A percentile compares a stretch with the other conserved stretches of the same genome.
Conservation (phyloP, 2,797 vertebrate genomes). For the Poliocrania exsul region DNA sequence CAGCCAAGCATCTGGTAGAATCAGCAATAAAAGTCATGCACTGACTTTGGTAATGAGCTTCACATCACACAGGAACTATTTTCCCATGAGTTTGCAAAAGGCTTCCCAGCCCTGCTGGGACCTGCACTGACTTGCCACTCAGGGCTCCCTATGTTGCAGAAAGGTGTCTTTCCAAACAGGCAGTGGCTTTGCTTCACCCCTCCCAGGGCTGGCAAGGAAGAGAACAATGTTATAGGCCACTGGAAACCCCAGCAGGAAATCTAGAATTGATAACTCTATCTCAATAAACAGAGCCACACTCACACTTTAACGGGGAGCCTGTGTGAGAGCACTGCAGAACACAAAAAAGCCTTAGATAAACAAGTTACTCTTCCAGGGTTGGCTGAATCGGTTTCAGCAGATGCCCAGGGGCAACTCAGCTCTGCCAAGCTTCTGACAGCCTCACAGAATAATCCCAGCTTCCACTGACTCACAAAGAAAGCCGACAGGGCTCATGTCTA, state of each 20-base stretch:
- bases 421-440: conserved; percentile 48
- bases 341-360: neutral
- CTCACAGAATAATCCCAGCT: neutral
- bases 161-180: conserved; percentile 58
- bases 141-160: conserved; percentile 52
- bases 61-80: conserved; percentile 61
- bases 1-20: conserved; percentile 57
- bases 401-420: conserved; percentile 26
- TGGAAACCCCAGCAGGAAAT: conserved; percentile 6
- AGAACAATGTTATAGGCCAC: neutral
- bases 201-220: neutral
- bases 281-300: neutral
- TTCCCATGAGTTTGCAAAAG: conserved; percentile 70
- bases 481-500: neutral
- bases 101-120: conserved; percentile 48
- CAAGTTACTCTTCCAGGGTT: neutral
- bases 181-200: conserved; percentile 12
- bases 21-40: conserved; percentile 57
- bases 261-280: neutral
- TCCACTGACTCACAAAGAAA: conserved; percentile 41
- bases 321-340: neutral
- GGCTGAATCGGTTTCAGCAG: conserved; percentile 32
- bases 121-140: conserved; percentile 65
- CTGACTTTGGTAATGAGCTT: conserved; percentile 64
- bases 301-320: neutral